phyloP scores from a whole-genome alignment of 2,113 vertebrate species.

The Argyrosomus japonicus region DNA sequence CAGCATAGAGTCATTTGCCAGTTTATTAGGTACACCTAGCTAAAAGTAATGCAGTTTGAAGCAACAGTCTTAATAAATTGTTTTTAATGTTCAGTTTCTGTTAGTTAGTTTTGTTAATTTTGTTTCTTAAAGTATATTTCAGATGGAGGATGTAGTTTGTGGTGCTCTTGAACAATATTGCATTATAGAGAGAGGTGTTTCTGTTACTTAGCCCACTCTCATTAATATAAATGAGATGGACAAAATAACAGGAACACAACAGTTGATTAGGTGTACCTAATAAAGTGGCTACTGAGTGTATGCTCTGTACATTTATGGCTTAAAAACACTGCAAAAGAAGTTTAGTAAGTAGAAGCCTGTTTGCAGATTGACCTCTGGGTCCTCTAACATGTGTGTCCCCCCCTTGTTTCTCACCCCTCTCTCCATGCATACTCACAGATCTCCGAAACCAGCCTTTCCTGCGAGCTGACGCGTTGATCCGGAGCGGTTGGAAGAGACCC shows the following conservation, averaged over 20 bases:
- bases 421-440: slow-evolving; percentile 84
- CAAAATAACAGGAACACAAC: background rate
- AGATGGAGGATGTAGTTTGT: background rate
- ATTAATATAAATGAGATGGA: background rate
- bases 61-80: background rate
- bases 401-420: slow-evolving; percentile 68
- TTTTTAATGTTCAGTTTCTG: too few relatives aligned
- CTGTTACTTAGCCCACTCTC: background rate
- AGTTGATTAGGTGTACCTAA: background rate
- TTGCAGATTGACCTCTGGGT: slow-evolving; percentile 50
- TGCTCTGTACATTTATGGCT: slow-evolving; percentile 4
- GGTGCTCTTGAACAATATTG: background rate
- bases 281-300: slow-evolving; percentile 46
- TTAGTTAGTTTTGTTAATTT: too few relatives aligned
- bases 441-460: slow-evolving; percentile 89
- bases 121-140: background rate
- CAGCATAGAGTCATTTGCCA: slow-evolving; percentile 36
- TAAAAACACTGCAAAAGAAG: slow-evolving; percentile 11
- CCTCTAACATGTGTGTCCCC: slow-evolving; percentile 74
- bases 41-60: background rate
- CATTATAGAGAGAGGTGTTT: slow-evolving; percentile 2
- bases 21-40: slow-evolving; percentile 21
- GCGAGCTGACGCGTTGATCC: slow-evolving; percentile 87
- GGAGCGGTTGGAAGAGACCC: slow-evolving; percentile 86
- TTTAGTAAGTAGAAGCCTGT: background rate